Percentiles rank a stretch among this genome's conserved stretches.
phyloP scores from a whole-genome alignment of 2,797 vertebrate species.

The Acridotheres tristis region DNA sequence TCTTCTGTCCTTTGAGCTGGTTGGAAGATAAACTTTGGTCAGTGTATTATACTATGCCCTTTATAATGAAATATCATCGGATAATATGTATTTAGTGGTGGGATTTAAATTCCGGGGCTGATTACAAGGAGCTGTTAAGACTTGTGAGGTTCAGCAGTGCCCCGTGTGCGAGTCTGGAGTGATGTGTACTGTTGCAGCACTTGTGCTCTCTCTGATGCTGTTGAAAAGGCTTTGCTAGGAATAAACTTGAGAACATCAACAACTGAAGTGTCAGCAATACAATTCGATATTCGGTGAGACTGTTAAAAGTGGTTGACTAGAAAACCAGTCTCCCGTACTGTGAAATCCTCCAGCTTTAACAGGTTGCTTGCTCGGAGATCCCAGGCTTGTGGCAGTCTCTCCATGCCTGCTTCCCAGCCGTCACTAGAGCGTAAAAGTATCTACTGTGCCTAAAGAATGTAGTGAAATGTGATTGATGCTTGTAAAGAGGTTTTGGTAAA shows the following conservation, averaged over 20 bases:
- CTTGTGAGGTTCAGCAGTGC: background rate
- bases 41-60: slow-evolving; percentile 61
- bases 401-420: background rate
- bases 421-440: rapidly evolving
- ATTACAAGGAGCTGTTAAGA: slow-evolving; percentile 49
- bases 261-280: background rate
- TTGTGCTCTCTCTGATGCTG: background rate
- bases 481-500: background rate
- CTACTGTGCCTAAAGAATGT: background rate
- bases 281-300: background rate
- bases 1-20: slow-evolving; percentile 29
- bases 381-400: rapidly evolving
- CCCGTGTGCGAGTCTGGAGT: background rate
- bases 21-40: slow-evolving; percentile 67
- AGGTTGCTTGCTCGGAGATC: background rate
- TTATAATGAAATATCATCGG: slow-evolving; percentile 64
- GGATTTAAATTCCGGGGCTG: slow-evolving; percentile 64
- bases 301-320: background rate
- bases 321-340: background rate
- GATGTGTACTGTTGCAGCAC: rapidly evolving
- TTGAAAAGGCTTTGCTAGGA: background rate
- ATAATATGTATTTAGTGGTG: slow-evolving; percentile 60
- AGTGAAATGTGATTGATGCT: background rate
- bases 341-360: background rate
- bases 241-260: background rate